Conservation (phyloP, 2,888 invertebrate genomes). For the Ectobius pallidus region DNA sequence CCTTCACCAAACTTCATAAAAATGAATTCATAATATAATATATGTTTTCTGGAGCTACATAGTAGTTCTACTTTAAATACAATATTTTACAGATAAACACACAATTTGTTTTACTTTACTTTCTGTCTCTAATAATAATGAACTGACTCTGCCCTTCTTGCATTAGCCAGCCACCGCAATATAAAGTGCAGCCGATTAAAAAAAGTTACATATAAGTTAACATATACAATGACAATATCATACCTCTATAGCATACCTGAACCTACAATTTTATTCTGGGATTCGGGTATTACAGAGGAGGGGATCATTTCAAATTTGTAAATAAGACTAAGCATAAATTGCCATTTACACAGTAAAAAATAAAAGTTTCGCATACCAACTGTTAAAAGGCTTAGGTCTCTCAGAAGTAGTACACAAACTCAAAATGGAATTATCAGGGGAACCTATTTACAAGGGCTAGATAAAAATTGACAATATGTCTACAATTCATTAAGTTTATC, state of each 20-base stretch:
- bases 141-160: constrained; percentile 22
- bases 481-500: too few species aligned
- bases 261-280: constrained; percentile 23
- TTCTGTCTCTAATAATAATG: constrained; percentile 30
- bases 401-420: too few species aligned
- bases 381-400: too few species aligned
- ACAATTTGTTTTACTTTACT: constrained; percentile 45
- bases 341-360: constrained; percentile 19
- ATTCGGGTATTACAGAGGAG: background rate
- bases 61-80: constrained; percentile 51
- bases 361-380: too few species aligned
- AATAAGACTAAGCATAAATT: background rate
- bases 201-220: constrained; percentile 32
- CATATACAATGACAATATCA: constrained; percentile 24
- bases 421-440: too few species aligned
- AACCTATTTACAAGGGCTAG: too few species aligned
- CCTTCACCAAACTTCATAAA: constrained; percentile 21
- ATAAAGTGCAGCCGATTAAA: constrained; percentile 22
- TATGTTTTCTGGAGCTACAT: constrained; percentile 40
- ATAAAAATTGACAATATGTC: too few species aligned
- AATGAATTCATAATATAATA: constrained; percentile 14
- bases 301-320: background rate
- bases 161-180: constrained; percentile 21
- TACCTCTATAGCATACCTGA: constrained; percentile 29
- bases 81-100: constrained; percentile 57